Percentiles rank a stretch among this genome's conserved stretches.
Evolutionary conservation across 2,113 vertebrate species (phyloP).

Genomic region (Halichoerus grypus): DNA sequence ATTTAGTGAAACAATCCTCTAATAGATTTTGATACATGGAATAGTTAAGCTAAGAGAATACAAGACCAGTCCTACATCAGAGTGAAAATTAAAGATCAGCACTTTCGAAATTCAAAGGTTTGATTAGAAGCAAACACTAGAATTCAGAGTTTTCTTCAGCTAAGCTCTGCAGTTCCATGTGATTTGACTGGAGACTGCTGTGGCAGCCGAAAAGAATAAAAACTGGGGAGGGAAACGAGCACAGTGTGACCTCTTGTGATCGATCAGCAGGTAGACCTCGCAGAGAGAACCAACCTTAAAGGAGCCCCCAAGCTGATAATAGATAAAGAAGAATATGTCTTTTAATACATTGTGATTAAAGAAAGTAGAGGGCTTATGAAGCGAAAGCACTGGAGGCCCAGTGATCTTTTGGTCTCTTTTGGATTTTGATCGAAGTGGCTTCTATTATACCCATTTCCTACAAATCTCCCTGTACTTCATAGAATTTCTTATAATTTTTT

Average conservation of each 20-base stretch:
- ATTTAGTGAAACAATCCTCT: not conserved
- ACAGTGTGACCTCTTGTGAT: not conserved
- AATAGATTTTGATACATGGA: not conserved
- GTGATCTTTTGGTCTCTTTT: conserved; percentile 9
- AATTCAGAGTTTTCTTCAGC: not conserved
- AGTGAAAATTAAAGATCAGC: conserved; percentile 18
- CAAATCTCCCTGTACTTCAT: not conserved
- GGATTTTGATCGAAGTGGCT: not conserved
- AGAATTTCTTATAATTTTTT: not conserved
- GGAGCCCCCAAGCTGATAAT: not conserved
- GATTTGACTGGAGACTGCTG: not conserved
- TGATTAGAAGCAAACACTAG: not conserved
- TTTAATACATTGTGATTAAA: not conserved
- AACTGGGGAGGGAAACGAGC: not conserved
- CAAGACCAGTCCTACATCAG: not conserved
- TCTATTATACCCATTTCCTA: not conserved
- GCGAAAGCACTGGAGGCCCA: not conserved
- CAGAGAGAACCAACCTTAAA: not conserved
- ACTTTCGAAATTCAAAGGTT: conserved; percentile 17
- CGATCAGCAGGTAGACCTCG: not conserved
- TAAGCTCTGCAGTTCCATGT: not conserved
- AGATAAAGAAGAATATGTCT: not conserved
- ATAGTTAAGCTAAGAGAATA: conserved; percentile 14
- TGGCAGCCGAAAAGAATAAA: not conserved
- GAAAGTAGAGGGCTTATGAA: not conserved